Percentiles rank a stretch among this genome's conserved stretches.
phyloP scores from a whole-genome alignment of 2,113 vertebrate genomes.

The Mesocricetus auratus region DNA sequence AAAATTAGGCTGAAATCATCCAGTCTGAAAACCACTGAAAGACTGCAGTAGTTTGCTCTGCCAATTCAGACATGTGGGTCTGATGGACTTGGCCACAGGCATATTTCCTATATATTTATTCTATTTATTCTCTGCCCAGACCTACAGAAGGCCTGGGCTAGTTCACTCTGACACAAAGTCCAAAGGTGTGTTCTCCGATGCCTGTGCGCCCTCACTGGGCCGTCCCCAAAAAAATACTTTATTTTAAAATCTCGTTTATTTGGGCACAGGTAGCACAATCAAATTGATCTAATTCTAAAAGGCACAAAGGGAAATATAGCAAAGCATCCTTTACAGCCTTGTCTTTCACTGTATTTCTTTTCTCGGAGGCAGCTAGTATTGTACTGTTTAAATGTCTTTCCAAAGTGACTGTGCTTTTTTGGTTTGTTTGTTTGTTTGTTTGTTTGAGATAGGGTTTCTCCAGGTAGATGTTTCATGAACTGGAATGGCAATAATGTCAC shows the following conservation, averaged over 20 bases:
- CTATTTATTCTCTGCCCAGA: not conserved
- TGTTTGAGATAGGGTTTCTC: not conserved
- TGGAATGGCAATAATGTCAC: conserved; percentile 61
- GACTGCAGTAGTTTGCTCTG: not conserved
- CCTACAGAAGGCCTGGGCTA: not conserved
- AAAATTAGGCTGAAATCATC: conserved; percentile 17
- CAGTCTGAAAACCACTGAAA: conserved; percentile 4
- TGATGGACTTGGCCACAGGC: not conserved
- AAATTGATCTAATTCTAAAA: conserved; percentile 20
- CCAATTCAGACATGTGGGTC: not conserved
- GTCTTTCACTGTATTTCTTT: not conserved
- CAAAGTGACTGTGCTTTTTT: not conserved
- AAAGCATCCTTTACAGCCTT: not conserved
- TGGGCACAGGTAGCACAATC: not conserved
- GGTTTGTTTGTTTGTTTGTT: not conserved
- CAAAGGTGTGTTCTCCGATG: not conserved
- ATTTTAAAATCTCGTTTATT: conserved; percentile 37
- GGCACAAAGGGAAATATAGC: not conserved
- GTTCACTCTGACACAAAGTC: not conserved
- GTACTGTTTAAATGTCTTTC: not conserved
- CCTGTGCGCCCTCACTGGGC: not conserved
- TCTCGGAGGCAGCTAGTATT: not conserved
- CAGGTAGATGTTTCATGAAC: conserved; percentile 70
- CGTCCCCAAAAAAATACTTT: not conserved
- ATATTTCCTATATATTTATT: not conserved